Evolutionary conservation across 2,113 vertebrate species (phyloP).

Genomic region (Oceanites oceanicus): DNA sequence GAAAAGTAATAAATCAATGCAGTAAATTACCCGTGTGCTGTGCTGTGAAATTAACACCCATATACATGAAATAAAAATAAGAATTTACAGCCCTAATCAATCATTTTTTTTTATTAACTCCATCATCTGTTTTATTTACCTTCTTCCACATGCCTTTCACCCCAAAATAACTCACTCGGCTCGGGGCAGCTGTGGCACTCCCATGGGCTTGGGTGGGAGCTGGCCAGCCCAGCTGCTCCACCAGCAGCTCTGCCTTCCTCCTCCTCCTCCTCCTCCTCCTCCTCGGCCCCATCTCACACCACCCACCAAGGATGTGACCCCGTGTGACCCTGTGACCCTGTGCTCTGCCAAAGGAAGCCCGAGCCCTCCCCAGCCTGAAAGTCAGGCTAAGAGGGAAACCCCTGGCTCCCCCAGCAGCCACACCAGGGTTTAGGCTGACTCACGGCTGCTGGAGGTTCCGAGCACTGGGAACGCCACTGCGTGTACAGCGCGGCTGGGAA

Average conservation of each 20-base stretch:
- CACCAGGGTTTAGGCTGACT: not conserved
- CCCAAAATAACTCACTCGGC: not conserved
- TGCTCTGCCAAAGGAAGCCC: not conserved
- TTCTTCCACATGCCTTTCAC: not conserved
- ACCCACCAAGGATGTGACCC: not conserved
- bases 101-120: constrained; percentile 52
- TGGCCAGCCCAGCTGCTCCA: fast-evolving
- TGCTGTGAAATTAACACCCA: constrained; percentile 66
- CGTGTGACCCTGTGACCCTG: not conserved
- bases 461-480: not conserved
- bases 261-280: not conserved
- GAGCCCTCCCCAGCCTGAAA: not conserved
- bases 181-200: fast-evolving
- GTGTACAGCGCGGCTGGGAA: not conserved
- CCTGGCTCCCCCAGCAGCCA: not conserved
- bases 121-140: constrained; percentile 65
- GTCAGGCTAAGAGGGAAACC: not conserved
- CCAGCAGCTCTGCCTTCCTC: not conserved
- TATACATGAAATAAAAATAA: constrained; percentile 66
- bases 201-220: not conserved
- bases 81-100: constrained; percentile 65
- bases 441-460: fast-evolving
- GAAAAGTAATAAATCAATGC: constrained; percentile 62
- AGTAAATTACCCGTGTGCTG: constrained; percentile 54
- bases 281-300: not conserved